A percentile compares a stretch with the other conserved stretches of the same genome.
These are phyloP conservation scores for Thaleichthys pacificus DNA, from an alignment of 2,797 vertebrate species.

Conservation along the genomic window DNA sequence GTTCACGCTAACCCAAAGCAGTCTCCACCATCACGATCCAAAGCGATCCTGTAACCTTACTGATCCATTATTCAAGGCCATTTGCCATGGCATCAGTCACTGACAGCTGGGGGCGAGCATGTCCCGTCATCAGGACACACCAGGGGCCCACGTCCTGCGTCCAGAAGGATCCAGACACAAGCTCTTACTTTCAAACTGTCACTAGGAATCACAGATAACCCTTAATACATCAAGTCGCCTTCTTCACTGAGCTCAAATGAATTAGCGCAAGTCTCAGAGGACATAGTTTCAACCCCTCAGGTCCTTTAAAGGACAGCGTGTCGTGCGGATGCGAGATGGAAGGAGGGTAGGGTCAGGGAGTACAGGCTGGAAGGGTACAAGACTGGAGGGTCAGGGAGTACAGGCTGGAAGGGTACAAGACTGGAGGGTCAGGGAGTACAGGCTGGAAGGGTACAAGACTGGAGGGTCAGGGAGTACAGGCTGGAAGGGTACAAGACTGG, in stretches of 20 bases:
- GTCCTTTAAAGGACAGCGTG: conserved; percentile 54
- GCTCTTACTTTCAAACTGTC: conserved; percentile 73
- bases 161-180: conserved; percentile 51
- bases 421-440: background rate
- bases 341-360: conserved; percentile 26
- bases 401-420: background rate
- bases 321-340: conserved; percentile 35
- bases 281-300: conserved; percentile 42
- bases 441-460: too few relatives aligned
- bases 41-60: conserved; percentile 28
- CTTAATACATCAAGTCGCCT: conserved; percentile 40
- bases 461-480: too few relatives aligned
- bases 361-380: conserved; percentile 14
- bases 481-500: too few relatives aligned
- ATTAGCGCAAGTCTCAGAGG: conserved; percentile 62
- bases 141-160: conserved; percentile 41
- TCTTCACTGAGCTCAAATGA: conserved; percentile 53
- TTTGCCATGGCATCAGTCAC: conserved; percentile 65
- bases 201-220: conserved; percentile 72
- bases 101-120: conserved; percentile 52
- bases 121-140: conserved; percentile 53
- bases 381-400: background rate
- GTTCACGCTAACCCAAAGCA: conserved; percentile 61
- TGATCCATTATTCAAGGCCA: conserved; percentile 72
- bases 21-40: conserved; percentile 51